These are phyloP conservation scores for Drosophila hamatofila DNA, from an alignment of 2,888 invertebrate species.

Conservation along the genomic window DNA sequence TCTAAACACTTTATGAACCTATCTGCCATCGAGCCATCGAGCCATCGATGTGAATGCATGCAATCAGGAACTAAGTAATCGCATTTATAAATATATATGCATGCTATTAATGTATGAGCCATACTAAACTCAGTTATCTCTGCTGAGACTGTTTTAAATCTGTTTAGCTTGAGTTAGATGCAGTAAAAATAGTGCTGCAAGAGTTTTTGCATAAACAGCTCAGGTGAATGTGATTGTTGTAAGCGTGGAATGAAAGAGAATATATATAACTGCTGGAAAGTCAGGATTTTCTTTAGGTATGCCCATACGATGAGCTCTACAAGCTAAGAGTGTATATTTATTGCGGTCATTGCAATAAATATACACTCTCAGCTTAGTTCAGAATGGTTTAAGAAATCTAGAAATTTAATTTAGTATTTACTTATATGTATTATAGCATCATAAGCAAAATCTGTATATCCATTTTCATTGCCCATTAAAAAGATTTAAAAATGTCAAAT, in stretches of 20 bases:
- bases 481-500: too few species aligned
- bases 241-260: background rate
- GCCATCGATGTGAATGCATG: background rate
- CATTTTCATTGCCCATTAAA: too few species aligned
- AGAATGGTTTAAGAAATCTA: too few species aligned
- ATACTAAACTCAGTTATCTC: background rate
- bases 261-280: too few species aligned
- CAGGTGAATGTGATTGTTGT: background rate
- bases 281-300: too few species aligned
- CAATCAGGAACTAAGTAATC: constrained; percentile 18
- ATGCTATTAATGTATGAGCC: background rate
- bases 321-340: too few species aligned
- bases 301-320: too few species aligned
- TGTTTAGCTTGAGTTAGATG: background rate
- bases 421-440: too few species aligned
- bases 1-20: constrained; percentile 17
- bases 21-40: constrained; percentile 20
- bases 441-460: too few species aligned
- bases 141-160: background rate
- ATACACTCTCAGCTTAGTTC: too few species aligned
- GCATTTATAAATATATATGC: constrained; percentile 1
- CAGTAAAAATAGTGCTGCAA: background rate
- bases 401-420: too few species aligned
- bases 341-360: too few species aligned
- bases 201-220: background rate